Base-by-base conservation (phyloP, 2,888 invertebrate species). In the Parnassius mnemosyne region DNA sequence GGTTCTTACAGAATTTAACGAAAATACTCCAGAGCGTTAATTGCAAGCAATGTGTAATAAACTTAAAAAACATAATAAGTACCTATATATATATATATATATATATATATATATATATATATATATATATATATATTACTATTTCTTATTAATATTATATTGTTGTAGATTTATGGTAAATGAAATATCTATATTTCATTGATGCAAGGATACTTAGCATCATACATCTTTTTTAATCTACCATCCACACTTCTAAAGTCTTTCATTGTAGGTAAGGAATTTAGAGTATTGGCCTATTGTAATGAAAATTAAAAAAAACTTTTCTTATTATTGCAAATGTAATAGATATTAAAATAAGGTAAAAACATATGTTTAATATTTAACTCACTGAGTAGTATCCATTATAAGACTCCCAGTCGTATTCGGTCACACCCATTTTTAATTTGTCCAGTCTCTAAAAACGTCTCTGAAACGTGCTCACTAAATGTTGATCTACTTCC, bases 341-440 rank as follows among this genome's bases (percentile, higher is more conserved):
- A 25, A 25, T 25, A 25, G 25, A 25, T 34, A 34, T 34, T 5
- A 34, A 5, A 34, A 34, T 34, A 34, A 1, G 34, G 34, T 34
- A 34, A 34, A 34, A 34, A 34, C 7, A 7, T 34, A 34, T 34
- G 34, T 7, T 34, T 34, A 34, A n/a, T 46, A 13, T 46, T 61
- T 53, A 65, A 89, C 90, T 90, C 74, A 90, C 90, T 73, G 90
- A 89, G 75, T 83, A 85, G 77, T 83, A 89, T 80, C 89, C 89
- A 82, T 83, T 85, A 73, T 83, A 87, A 70, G 89, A 83, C 73
- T 90, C 90, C 90, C 89, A 91, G 76, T 90, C 89, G 71, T 80
- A 89, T 68, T 90, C 88, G 71, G 75, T 85, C 83, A 89, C 87
- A 84, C 91, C 91, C 91, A 91, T 91, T 79, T 87, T 88, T 75